Evolutionary conservation across 2,888 invertebrate species (phyloP), one percentile per base, ranked within the genome.

Genomic region (Myopa tessellatipennis): DNA sequence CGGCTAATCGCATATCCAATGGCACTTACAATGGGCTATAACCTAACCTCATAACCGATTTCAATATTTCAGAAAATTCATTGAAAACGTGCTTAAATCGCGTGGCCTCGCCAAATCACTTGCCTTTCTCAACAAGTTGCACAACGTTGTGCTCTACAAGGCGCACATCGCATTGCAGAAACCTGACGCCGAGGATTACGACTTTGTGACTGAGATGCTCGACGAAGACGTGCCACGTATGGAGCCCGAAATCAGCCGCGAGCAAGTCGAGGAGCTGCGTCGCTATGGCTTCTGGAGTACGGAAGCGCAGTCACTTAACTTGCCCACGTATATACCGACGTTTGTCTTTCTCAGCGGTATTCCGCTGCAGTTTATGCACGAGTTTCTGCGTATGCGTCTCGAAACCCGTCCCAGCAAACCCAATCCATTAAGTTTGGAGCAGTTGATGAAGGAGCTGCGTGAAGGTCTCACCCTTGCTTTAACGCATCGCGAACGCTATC

Each of bases 321-420:
- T 98, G 81, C 98, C 98, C 0, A 95, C 96, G 3, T 97, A 96
- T 90, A 92, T 94, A 82, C 92, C 94, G 55, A 93, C 94, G 79
- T 98, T 96, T 90, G 91, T 98, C 74, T 96, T 97, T 88, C 91
- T 98, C 18, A 93, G 95, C 79, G 92, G 94, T 73, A 93, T 98
- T 74, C 95, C 96, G 38, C 90, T 98, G 85, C 96, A 98, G 89
- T 93, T 97, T n/a, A 94, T 97, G 80, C 95, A 97, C 86, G 97
- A 98, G 89, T 98, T 97, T 90, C 90, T 98, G 65, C 90, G 93
- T 79, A 93, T 98, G 91, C 90, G 97, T 65, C 90, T 97, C 60
- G 96, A 97, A 86, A 94, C 95, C 79, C 93, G 94, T 78, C 95
- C 96, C 0, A 92, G 92, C 36, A 93, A 95, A 72, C 97, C 97